Evolutionary conservation across 2,113 vertebrate genomes (phyloP).

Genomic region (Tragelaphus scriptus): DNA sequence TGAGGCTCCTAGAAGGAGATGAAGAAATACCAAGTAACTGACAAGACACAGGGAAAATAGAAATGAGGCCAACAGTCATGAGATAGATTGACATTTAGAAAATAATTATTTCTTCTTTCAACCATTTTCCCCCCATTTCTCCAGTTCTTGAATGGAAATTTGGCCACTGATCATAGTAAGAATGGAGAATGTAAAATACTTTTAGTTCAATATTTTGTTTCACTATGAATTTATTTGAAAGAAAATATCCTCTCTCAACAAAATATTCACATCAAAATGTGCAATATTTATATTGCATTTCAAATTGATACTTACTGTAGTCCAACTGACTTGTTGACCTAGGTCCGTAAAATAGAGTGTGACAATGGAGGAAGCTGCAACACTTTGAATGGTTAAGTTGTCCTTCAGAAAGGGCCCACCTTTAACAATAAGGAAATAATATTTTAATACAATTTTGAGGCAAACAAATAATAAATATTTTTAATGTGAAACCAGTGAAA

Average conservation of each 20-base stretch:
- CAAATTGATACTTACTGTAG: constrained; percentile 77
- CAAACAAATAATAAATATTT: not conserved
- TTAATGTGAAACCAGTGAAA: too few relatives aligned
- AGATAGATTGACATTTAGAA: not conserved
- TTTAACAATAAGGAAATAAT: constrained; percentile 36
- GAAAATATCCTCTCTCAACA: not conserved
- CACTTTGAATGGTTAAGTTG: constrained; percentile 71
- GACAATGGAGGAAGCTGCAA: constrained; percentile 79
- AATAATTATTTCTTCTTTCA: not conserved
- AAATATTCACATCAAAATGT: not conserved
- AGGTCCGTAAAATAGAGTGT: constrained; percentile 84
- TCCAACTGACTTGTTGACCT: constrained; percentile 84
- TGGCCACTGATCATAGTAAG: not conserved
- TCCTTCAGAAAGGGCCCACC: constrained; percentile 81
- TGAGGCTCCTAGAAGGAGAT: not conserved
- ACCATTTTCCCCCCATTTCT: not conserved
- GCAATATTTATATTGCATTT: not conserved
- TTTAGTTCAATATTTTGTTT: not conserved
- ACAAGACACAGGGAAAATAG: not conserved
- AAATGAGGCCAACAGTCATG: not conserved
- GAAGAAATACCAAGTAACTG: not conserved
- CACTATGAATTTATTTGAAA: not conserved
- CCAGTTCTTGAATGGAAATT: not conserved
- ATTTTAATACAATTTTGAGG: not conserved
- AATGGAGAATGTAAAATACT: not conserved